Percentiles rank a stretch among this genome's conserved stretches.
Conservation (phyloP, 2,888 invertebrate species). For the Thereva nobilitata region DNA sequence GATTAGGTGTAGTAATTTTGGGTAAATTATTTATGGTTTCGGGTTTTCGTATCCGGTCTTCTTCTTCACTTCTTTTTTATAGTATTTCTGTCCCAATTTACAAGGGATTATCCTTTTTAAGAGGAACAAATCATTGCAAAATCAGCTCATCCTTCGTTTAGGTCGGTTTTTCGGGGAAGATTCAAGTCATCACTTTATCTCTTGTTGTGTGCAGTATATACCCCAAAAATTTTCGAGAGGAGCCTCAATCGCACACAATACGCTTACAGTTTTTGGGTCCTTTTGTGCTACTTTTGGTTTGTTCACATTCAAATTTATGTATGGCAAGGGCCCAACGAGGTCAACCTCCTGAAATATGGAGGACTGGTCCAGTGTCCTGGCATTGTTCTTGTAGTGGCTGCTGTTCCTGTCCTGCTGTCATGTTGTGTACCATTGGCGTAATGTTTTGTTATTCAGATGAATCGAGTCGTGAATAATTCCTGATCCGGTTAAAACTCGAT, state of each 20-base stretch:
- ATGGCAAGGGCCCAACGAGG: constrained; percentile 15
- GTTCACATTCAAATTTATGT: constrained; percentile 20
- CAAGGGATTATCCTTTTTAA: too few species aligned
- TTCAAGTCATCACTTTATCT: too few species aligned
- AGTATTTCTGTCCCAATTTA: too few species aligned
- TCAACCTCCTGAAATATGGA: constrained; percentile 21
- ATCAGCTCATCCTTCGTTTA: too few species aligned
- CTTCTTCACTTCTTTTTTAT: too few species aligned
- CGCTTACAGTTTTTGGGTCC: neutral
- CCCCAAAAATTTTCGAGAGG: neutral
- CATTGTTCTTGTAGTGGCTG: constrained; percentile 17
- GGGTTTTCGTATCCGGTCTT: too few species aligned
- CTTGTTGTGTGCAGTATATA: too few species aligned
- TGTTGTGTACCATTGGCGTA: constrained; percentile 8
- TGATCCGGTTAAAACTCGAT: constrained; percentile 14
- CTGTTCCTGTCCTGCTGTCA: constrained; percentile 8
- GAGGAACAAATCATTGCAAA: too few species aligned
- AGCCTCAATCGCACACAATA: neutral
- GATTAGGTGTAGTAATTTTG: too few species aligned
- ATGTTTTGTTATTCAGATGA: constrained; percentile 25
- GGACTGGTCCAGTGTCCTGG: constrained; percentile 4
- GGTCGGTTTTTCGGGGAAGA: too few species aligned
- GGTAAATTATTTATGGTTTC: too few species aligned
- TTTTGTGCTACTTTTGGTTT: neutral
- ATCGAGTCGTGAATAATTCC: constrained; percentile 22